Conservation (phyloP, 2,113 vertebrate species). For the Oriolus oriolus region DNA sequence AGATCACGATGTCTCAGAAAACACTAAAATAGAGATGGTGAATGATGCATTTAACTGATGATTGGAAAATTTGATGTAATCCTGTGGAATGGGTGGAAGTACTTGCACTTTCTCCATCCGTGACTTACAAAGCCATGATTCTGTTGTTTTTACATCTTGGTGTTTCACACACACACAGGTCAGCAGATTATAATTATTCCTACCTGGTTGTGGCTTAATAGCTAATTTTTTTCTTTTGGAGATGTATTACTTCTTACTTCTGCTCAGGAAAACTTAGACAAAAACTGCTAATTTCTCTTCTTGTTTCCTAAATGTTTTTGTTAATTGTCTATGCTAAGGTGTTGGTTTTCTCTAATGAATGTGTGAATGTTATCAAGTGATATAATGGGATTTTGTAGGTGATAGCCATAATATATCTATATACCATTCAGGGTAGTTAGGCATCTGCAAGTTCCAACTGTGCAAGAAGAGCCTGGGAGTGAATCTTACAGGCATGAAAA, state of each 20-base stretch:
- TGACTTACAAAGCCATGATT: not conserved
- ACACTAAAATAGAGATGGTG: not conserved
- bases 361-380: not conserved
- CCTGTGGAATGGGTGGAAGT: not conserved
- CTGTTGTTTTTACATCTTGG: not conserved
- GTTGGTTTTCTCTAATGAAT: not conserved
- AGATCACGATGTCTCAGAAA: not conserved
- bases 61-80: not conserved
- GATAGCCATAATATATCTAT: not conserved
- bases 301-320: not conserved
- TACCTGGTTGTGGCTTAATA: not conserved
- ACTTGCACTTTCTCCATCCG: fast-evolving
- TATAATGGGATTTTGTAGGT: not conserved
- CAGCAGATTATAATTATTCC: not conserved
- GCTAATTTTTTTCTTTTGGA: not conserved
- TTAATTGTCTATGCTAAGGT: not conserved
- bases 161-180: not conserved
- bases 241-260: not conserved
- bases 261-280: not conserved
- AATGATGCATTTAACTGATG: not conserved
- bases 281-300: not conserved
- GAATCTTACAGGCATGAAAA: not conserved
- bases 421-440: not conserved
- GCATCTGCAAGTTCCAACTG: not conserved
- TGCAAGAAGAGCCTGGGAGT: not conserved